Base-by-base conservation (phyloP, 2,888 invertebrate species). In the Cryptophagus acutangulus region DNA sequence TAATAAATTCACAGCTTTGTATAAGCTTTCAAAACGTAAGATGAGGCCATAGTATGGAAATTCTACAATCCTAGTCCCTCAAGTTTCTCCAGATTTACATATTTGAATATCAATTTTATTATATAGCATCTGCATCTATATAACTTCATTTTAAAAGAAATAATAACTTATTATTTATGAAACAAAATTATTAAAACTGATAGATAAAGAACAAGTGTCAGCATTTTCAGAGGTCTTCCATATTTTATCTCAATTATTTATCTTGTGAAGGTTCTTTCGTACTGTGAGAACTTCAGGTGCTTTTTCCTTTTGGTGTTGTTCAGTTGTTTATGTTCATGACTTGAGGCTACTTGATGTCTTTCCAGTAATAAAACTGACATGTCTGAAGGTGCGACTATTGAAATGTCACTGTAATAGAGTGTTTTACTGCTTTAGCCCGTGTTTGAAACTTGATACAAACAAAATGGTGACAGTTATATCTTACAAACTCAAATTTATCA, bases 1-100 rank as follows among this genome's bases (percentile, higher is more conserved):
- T 70, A 71, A 74, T 75, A 75, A 75, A 75, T 75, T 75, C 67
- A 59, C 65, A 70, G 75, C 74, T 75, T 74, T 31, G 14, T 72
- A 71, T 75, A 75, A 75, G 74, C 74, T 71, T 71, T 71, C 65
- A 66, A 66, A 62, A 65, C 59, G 62, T 58, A 57, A 63, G 59
- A 60, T 55, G 59, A 52, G 58, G 54, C 52, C 54, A 51, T 55
- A 57, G 54, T 59, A 60, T 61, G 63, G 62, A 66, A 61, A 65
- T 64, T 58, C 59, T 51, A 55, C 58, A 61, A 57, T 61, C 59
- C 58, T 50, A 52, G 53, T 56, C 52, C 58, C 58, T 55, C 54
- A 54, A 55, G 58, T 55, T 53, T 57, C 49, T 46, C 29, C 46
- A 59, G 63, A 64, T 66, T 64, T 64, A 61, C 65, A 65, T 66